Percentiles rank a stretch among this genome's conserved stretches.
phyloP scores from a whole-genome alignment of 2,888 invertebrate species.

The Cerastis rubricosa region DNA sequence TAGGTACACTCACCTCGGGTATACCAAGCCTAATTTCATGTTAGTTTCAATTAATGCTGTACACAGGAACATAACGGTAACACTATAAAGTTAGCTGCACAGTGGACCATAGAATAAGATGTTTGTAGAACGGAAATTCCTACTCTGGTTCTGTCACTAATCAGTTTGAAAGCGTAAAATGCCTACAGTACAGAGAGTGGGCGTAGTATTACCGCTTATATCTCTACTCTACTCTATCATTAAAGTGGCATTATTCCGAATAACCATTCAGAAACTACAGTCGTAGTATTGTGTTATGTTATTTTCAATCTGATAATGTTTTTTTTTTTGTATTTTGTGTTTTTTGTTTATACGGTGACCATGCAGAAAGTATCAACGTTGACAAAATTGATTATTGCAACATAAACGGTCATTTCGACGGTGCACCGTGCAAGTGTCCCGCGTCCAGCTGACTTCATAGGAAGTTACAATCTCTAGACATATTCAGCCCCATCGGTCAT shows the following conservation, averaged over 20 bases:
- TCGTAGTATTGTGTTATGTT: too few species aligned
- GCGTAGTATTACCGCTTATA: too few species aligned
- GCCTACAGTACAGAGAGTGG: not conserved
- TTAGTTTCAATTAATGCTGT: constrained; percentile 62
- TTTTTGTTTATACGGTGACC: not conserved
- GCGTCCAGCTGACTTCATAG: not conserved
- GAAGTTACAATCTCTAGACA: not conserved
- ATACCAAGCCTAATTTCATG: constrained; percentile 52
- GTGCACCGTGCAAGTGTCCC: not conserved
- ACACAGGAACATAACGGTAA: constrained; percentile 64
- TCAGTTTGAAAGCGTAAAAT: not conserved
- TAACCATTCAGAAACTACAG: too few species aligned
- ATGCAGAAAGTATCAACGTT: not conserved
- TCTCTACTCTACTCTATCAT: too few species aligned
- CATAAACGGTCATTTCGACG: not conserved
- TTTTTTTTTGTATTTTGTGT: not conserved
- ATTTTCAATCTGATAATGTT: too few species aligned
- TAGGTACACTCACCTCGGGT: constrained; percentile 37
- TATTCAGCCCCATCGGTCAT: not conserved
- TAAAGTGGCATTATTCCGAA: too few species aligned
- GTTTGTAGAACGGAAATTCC: not conserved
- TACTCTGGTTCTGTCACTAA: not conserved
- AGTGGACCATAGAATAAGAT: constrained; percentile 35
- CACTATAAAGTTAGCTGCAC: constrained; percentile 64
- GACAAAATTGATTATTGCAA: not conserved